Evolutionary conservation across 2,797 vertebrate species (phyloP), one percentile per base, ranked within the genome.

Genomic region (Pteropus rufus): DNA sequence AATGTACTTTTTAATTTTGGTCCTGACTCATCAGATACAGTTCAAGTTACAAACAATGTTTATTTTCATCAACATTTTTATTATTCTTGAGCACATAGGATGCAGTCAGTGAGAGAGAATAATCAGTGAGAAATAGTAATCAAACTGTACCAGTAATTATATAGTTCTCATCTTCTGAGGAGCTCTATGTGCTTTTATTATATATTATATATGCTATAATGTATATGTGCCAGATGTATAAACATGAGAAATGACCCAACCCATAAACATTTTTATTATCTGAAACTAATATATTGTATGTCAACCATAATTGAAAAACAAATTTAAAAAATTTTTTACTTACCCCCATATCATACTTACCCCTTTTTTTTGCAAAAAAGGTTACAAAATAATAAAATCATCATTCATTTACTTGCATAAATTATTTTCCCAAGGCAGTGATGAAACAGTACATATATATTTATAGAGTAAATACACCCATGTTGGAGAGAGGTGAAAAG

Each of bases 361-460:
- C 49, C 49, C 15, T 46, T 49, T 49, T 49, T 49, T 94, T 44
- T 86, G 52, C 14, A 86, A 80, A 80, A 56, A 85, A 46, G 60
- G 46, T 65, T 93, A 93, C 67, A 94, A 83, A 86, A 87, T 54
- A 94, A 44, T 85, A 91, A 82, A 94, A 94, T 89, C 56, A 86
- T 77, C 69, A 41, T 92, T 77, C 90, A 92, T 86, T 92, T 86
- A 54, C 29, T 67, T 65, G 14, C n/a, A 49, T 84, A 83, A 96
- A 67, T 76, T 91, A 91, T 85, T 82, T 26, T 15, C 80, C n/a
- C 12, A 36, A 67, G 85, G 69, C 58, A 70, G 52, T n/a, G 60
- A 39, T 64, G 49, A 65, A 19, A 56, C 24, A 91, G 0, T 44
- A 29, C 2, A 44, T 11, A 7, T 10, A 2, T 44, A 77, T 5